These are phyloP conservation scores for Peromyscus melanophrys DNA, from an alignment of 2,797 vertebrate genomes.

Conservation along the genomic window DNA sequence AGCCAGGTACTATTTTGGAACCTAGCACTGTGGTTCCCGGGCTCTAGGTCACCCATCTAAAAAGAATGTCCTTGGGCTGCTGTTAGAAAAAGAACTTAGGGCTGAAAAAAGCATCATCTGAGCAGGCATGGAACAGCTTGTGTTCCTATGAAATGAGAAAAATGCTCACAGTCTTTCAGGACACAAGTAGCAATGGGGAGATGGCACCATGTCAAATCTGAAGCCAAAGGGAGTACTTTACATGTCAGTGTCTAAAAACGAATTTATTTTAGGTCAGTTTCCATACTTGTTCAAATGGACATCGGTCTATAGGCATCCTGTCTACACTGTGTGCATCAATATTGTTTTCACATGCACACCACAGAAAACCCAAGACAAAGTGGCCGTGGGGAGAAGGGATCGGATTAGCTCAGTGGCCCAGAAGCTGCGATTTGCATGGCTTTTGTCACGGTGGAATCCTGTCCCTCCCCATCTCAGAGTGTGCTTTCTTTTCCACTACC, in stretches of 20 bases:
- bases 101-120: not conserved
- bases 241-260: not conserved
- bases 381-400: not conserved
- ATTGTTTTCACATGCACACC: not conserved
- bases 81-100: not conserved
- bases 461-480: not conserved
- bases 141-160: not conserved
- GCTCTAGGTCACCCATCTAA: not conserved
- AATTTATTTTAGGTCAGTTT: not conserved
- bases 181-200: not conserved
- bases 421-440: not conserved
- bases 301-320: not conserved
- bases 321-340: no score
- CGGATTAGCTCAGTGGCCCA: not conserved
- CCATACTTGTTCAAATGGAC: not conserved
- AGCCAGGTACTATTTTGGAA: constrained; percentile 46
- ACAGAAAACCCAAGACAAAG: constrained; percentile 31
- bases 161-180: not conserved
- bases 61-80: not conserved
- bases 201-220: not conserved
- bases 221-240: not conserved
- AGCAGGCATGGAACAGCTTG: not conserved
- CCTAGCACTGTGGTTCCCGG: not conserved
- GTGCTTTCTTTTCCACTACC: not conserved
- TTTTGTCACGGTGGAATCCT: not conserved